Percentiles rank a stretch among this genome's conserved stretches.
Evolutionary conservation across 2,888 invertebrate genomes (phyloP).

Genomic region (Amphimallon solstitiale): DNA sequence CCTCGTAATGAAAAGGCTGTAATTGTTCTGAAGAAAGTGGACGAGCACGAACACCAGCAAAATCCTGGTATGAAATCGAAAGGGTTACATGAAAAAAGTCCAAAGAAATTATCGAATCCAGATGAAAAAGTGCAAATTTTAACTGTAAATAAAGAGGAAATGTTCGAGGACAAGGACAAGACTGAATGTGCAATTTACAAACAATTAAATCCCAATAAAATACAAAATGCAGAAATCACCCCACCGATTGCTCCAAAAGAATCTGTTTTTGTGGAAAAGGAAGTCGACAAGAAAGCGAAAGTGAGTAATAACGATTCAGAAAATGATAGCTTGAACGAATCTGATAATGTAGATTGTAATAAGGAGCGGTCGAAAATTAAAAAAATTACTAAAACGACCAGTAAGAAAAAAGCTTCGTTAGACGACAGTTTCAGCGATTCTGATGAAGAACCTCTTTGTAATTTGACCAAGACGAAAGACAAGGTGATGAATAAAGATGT

Average conservation of each 20-base stretch:
- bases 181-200: slow-evolving; percentile 54
- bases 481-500: slow-evolving; percentile 2
- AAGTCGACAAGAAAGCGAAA: slow-evolving; percentile 37
- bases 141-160: slow-evolving; percentile 26
- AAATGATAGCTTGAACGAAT: slow-evolving; percentile 18
- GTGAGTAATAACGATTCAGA: slow-evolving; percentile 50
- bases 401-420: slow-evolving; percentile 46
- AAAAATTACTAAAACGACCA: slow-evolving; percentile 3
- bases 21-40: slow-evolving; percentile 9
- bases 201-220: slow-evolving; percentile 55
- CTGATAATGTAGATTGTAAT: not conserved
- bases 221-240: too few species aligned
- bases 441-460: slow-evolving; percentile 73
- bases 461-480: slow-evolving; percentile 59
- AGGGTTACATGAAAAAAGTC: slow-evolving; percentile 1
- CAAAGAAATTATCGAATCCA: not conserved
- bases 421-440: slow-evolving; percentile 70
- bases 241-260: too few species aligned
- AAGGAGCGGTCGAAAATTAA: not conserved
- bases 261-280: too few species aligned
- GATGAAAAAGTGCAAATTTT: not conserved
- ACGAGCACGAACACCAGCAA: slow-evolving; percentile 1
- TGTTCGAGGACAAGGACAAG: slow-evolving; percentile 8
- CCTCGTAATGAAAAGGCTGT: not conserved
- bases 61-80: not conserved